phyloP scores from a whole-genome alignment of 2,888 invertebrate species.

The Portevinia maculata region DNA sequence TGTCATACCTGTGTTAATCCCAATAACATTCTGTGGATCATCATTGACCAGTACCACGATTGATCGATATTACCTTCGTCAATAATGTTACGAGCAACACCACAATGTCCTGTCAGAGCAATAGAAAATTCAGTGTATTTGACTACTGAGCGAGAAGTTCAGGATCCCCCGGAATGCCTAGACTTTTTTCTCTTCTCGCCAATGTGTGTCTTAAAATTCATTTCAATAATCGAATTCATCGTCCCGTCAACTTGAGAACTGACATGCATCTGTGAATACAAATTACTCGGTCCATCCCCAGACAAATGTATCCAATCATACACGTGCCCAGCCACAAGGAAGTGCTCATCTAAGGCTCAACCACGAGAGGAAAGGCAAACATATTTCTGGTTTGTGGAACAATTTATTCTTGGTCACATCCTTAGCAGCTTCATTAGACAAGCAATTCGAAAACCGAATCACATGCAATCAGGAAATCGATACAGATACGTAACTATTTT shows the following conservation, averaged over 20 bases:
- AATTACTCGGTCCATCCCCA: conserved; percentile 16
- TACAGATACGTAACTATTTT: conserved; percentile 16
- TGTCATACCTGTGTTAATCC: too few relatives aligned
- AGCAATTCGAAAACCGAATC: conserved; percentile 63
- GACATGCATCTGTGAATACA: conserved; percentile 39
- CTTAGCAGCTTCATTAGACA: conserved; percentile 63
- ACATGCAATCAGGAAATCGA: conserved; percentile 58
- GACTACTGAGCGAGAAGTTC: too few relatives aligned
- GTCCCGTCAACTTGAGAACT: conserved; percentile 38
- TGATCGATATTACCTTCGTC: too few relatives aligned
- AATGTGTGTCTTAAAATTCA: conserved; percentile 18
- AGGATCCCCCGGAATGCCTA: too few relatives aligned
- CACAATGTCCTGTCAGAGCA: too few relatives aligned
- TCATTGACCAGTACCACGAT: too few relatives aligned
- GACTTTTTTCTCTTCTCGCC: too few relatives aligned
- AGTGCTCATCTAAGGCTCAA: conserved; percentile 29
- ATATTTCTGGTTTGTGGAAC: conserved; percentile 39
- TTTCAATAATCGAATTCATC: conserved; percentile 54
- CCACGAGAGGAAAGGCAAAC: conserved; percentile 42
- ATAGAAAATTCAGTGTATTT: too few relatives aligned
- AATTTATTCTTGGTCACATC: conserved; percentile 66
- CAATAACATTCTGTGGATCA: too few relatives aligned
- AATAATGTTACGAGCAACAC: too few relatives aligned
- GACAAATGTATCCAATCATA: conserved; percentile 7
- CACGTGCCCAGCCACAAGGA: conserved; percentile 7